Percentiles rank a stretch among this genome's conserved stretches.
Evolutionary conservation across 2,113 vertebrate genomes (phyloP).

Genomic region (Panthera uncia): DNA sequence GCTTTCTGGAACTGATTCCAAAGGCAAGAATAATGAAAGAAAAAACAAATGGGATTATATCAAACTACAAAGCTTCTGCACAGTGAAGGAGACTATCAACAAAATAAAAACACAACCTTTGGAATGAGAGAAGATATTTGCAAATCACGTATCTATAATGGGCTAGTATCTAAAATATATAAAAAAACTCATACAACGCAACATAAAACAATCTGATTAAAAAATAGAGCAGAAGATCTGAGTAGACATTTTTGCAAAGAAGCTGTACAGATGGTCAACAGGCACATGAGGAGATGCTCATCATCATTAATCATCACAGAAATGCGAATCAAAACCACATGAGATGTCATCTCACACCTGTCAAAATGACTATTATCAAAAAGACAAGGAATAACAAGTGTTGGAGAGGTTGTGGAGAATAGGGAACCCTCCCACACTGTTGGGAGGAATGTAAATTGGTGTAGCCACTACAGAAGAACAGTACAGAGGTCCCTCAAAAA

Average conservation of each 20-base stretch:
- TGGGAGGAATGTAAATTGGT: background rate
- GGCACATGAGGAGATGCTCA: background rate
- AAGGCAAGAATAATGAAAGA: background rate
- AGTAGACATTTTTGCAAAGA: background rate
- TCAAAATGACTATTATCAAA: background rate
- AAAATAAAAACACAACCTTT: background rate
- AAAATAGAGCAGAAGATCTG: background rate
- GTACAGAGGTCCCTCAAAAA: background rate
- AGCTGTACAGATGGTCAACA: background rate
- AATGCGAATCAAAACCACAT: background rate
- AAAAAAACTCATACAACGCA: background rate
- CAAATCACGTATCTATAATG: background rate
- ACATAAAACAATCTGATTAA: background rate
- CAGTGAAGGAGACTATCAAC: background rate
- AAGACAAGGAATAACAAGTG: background rate
- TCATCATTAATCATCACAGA: background rate
- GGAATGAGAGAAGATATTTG: background rate
- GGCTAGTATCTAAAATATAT: background rate
- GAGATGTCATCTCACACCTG: background rate
- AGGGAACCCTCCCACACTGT: background rate
- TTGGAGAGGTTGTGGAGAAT: background rate
- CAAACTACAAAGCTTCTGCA: background rate
- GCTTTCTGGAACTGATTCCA: background rate
- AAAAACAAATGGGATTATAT: background rate
- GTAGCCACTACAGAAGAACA: background rate